Conservation (phyloP, 2,888 invertebrate species). For the Dorcus hopei region DNA sequence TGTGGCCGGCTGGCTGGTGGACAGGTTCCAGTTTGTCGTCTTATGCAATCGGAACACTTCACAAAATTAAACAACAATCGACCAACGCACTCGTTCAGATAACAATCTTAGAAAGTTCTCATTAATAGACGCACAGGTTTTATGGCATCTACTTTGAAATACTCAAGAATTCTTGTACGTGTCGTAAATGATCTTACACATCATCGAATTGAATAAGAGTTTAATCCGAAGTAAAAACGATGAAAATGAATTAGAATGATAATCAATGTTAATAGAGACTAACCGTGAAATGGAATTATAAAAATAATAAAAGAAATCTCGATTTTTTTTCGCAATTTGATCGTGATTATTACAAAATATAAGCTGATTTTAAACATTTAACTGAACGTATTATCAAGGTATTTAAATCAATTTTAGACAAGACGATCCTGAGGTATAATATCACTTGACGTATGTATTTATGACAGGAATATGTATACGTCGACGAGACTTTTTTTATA, state of each 20-base stretch:
- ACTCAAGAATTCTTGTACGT: slow-evolving; percentile 11
- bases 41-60: slow-evolving; percentile 26
- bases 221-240: slow-evolving; percentile 5
- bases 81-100: slow-evolving; percentile 26
- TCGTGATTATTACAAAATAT: too few relatives aligned
- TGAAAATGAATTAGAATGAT: slow-evolving; percentile 7
- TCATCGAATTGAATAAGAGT: slow-evolving; percentile 11
- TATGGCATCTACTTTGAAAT: slow-evolving; percentile 8
- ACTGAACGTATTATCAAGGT: too few relatives aligned
- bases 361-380: too few relatives aligned
- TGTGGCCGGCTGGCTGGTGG: slow-evolving; percentile 23
- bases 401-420: too few relatives aligned
- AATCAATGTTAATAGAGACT: slow-evolving; percentile 1
- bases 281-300: too few relatives aligned
- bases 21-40: slow-evolving; percentile 20
- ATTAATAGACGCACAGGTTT: slow-evolving; percentile 15
- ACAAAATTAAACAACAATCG: slow-evolving; percentile 28
- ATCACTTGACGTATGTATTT: too few relatives aligned
- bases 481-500: too few relatives aligned
- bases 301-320: too few relatives aligned
- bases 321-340: too few relatives aligned
- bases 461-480: too few relatives aligned
- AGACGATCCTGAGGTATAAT: too few relatives aligned
- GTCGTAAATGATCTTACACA: slow-evolving; percentile 17
- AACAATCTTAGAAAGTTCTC: slow-evolving; percentile 27